Base-by-base conservation (phyloP, 1,140 invertebrate genomes). In the Nasonia giraulti region DNA sequence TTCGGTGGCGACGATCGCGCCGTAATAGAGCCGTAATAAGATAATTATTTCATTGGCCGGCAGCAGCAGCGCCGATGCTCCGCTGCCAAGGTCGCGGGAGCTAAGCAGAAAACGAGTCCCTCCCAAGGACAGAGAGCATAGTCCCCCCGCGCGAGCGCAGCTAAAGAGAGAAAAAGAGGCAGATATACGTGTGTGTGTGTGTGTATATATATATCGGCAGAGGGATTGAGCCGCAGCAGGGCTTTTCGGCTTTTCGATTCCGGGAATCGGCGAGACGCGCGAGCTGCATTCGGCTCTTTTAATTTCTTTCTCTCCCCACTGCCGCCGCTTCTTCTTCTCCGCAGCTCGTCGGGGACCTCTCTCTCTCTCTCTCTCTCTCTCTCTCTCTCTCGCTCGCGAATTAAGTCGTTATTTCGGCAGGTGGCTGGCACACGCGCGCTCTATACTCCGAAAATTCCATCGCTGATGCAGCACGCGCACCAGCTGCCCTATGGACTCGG, bases 371-470 rank as follows among this genome's bases (percentile, higher is more conserved):
- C 76, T 77, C 75, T 27, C 27, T 33, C 47, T 76, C 47, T 31
- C 76, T 62, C 44, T 27, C 50, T 44, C n/a, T 73, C 66, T 50
- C 47, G 33, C 23, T 69, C 82, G 86, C 87, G 89, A 91, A 92
- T 92, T 91, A 91, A 92, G 91, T 92, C 89, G 91, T 92, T 92
- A 92, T 91, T 92, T 89, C 90, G 90, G 91, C 91, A 92, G 91
- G 91, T 91, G 91, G 90, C 89, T 89, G 73, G 73, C 74, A 69
- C 74, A 69, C 74, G 75, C 33, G 5, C 82, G 82, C 62, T 50
- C 37, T 75, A 62, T 31, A 44, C 66, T 66, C 44, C 75, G 82
- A 71, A 31, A 27, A 71, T 71, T 62, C 44, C 23, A 6, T 37
- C 66, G 40, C 40, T 44, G 40, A 44, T 44, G 40, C 40, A 44